Evolutionary conservation across 2,888 invertebrate species (phyloP).

Genomic region (Aphidius colemani): DNA sequence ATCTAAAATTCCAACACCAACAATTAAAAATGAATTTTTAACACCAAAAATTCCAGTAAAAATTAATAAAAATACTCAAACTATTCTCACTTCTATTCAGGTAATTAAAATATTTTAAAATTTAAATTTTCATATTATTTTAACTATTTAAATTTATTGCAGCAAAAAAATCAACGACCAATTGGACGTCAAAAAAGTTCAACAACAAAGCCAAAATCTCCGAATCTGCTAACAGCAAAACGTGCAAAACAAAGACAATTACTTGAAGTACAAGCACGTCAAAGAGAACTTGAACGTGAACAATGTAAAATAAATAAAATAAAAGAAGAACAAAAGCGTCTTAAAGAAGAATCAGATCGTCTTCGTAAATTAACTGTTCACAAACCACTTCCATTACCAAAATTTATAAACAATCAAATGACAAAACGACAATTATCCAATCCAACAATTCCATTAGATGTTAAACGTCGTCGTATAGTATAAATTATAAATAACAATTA

Average conservation of each 20-base stretch:
- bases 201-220: slow-evolving; percentile 21
- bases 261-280: slow-evolving; percentile 32
- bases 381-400: slow-evolving; percentile 40
- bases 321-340: slow-evolving; percentile 27
- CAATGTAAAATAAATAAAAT: slow-evolving; percentile 23
- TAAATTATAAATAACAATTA: not conserved
- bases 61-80: not conserved
- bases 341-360: slow-evolving; percentile 32
- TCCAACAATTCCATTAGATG: slow-evolving; percentile 30
- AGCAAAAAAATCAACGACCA: slow-evolving; percentile 33
- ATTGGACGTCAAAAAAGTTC: slow-evolving; percentile 12
- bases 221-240: slow-evolving; percentile 33
- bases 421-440: slow-evolving; percentile 40
- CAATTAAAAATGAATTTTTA: not conserved
- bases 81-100: not conserved
- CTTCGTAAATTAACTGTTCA: slow-evolving; percentile 36
- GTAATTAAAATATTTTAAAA: not conserved
- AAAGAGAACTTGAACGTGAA: slow-evolving; percentile 31
- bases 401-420: slow-evolving; percentile 29
- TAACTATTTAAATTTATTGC: not conserved
- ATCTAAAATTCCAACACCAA: not conserved
- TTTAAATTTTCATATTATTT: not conserved
- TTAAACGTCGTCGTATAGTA: slow-evolving; percentile 38
- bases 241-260: slow-evolving; percentile 37
- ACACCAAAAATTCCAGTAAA: not conserved